Percentiles rank a stretch among this genome's conserved stretches.
phyloP scores from a whole-genome alignment of 2,113 vertebrate species.

The Bettongia penicillata region DNA sequence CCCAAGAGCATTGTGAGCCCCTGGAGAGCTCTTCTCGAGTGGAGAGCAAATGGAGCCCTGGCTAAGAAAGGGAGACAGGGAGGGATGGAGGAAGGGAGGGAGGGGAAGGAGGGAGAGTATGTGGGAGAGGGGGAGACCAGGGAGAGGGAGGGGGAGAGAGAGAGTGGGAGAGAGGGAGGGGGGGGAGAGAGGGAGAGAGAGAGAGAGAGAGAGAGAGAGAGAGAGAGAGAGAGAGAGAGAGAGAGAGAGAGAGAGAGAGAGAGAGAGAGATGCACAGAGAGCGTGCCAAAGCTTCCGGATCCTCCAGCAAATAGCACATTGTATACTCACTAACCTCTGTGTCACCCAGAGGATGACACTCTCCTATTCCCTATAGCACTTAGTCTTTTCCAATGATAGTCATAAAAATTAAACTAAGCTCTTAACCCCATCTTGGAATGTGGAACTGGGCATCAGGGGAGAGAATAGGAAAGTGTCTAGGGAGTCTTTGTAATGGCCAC shows the following conservation, averaged over 20 bases:
- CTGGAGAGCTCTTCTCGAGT: slow-evolving; percentile 39
- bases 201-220: neutral
- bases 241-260: neutral
- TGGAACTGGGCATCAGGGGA: neutral
- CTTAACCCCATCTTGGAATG: neutral
- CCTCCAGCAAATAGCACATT: neutral
- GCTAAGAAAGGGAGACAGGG: slow-evolving; percentile 59
- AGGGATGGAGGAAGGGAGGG: slow-evolving; percentile 7
- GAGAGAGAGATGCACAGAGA: slow-evolving; percentile 43
- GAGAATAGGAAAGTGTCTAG: neutral
- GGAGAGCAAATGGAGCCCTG: slow-evolving; percentile 62
- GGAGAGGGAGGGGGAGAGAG: neutral
- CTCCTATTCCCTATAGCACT: neutral
- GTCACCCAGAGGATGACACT: slow-evolving; percentile 10
- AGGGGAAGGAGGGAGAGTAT: neutral
- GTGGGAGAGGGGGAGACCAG: neutral
- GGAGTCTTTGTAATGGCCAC: neutral
- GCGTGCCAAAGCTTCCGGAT: slow-evolving; percentile 42
- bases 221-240: neutral
- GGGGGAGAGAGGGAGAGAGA: slow-evolving; percentile 26
- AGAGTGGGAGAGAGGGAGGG: slow-evolving; percentile 28
- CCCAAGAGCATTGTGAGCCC: slow-evolving; percentile 72
- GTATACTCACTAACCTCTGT: neutral
- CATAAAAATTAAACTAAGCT: neutral
- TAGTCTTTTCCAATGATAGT: neutral